Conservation (phyloP, 2,888 invertebrate genomes). For the Acrobasis consociella region DNA sequence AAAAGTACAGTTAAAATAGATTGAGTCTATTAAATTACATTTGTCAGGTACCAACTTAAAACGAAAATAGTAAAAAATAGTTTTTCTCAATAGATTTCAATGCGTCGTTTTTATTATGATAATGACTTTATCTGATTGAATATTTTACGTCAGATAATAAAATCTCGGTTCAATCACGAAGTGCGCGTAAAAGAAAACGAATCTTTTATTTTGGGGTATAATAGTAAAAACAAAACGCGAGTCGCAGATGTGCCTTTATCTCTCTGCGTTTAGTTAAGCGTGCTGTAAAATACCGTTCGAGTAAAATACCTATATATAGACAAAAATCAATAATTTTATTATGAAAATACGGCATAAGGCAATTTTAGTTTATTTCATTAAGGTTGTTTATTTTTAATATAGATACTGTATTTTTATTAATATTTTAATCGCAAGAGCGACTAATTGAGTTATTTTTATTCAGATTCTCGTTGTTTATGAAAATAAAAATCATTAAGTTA, state of each 20-base stretch:
- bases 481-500: too few relatives aligned
- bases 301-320: too few relatives aligned
- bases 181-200: conserved; percentile 6
- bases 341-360: too few relatives aligned
- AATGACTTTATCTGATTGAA: conserved; percentile 34
- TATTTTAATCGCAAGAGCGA: too few relatives aligned
- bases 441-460: too few relatives aligned
- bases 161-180: conserved; percentile 30
- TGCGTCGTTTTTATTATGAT: conserved; percentile 34
- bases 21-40: conserved; percentile 6
- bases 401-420: too few relatives aligned
- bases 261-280: neutral
- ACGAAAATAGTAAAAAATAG: conserved; percentile 9
- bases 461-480: too few relatives aligned
- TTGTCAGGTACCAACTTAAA: conserved; percentile 6
- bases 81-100: conserved; percentile 19
- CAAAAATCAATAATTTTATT: too few relatives aligned
- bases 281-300: too few relatives aligned
- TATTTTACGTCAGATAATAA: conserved; percentile 35
- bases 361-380: too few relatives aligned
- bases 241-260: conserved; percentile 1
- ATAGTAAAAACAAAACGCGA: conserved; percentile 8
- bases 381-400: too few relatives aligned
- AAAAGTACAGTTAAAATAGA: too few relatives aligned
- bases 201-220: conserved; percentile 9